These are phyloP conservation scores for Reticulitermes speratus DNA, from an alignment of 1,140 invertebrate genomes.

Conservation along the genomic window DNA sequence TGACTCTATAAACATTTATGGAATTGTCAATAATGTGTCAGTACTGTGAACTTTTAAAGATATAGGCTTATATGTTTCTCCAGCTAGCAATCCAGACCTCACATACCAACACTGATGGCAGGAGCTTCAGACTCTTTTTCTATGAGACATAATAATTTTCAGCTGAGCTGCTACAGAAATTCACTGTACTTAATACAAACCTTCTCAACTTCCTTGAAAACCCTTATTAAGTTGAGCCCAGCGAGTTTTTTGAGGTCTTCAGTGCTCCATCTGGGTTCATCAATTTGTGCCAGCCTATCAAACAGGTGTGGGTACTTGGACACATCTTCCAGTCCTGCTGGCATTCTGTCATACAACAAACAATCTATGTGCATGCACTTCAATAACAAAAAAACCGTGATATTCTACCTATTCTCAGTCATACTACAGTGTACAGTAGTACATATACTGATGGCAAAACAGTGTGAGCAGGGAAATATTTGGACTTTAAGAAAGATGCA, in stretches of 20 bases:
- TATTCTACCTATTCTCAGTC: not conserved
- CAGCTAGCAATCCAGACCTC: not conserved
- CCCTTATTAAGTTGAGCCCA: constrained; percentile 82
- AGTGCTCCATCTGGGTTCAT: constrained; percentile 76
- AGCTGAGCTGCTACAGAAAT: not conserved
- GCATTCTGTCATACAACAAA: constrained; percentile 49
- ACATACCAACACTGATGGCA: not conserved
- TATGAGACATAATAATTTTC: not conserved
- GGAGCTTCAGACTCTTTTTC: not conserved
- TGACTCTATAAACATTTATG: too few relatives aligned
- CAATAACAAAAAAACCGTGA: not conserved
- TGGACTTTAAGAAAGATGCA: too few relatives aligned
- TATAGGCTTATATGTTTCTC: not conserved
- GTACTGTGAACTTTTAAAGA: not conserved
- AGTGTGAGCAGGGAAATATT: too few relatives aligned
- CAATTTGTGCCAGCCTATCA: constrained; percentile 51
- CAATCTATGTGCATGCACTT: not conserved
- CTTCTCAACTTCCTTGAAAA: constrained; percentile 77
- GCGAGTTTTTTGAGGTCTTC: constrained; percentile 83
- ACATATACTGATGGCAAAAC: too few relatives aligned
- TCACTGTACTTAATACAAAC: constrained; percentile 46
- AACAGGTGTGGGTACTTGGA: constrained; percentile 68
- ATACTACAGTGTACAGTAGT: too few relatives aligned
- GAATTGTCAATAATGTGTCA: not conserved
- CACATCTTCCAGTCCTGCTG: constrained; percentile 64